Evolutionary conservation across 2,888 invertebrate genomes (phyloP).

Genomic region (Nemotelus nigrinus): DNA sequence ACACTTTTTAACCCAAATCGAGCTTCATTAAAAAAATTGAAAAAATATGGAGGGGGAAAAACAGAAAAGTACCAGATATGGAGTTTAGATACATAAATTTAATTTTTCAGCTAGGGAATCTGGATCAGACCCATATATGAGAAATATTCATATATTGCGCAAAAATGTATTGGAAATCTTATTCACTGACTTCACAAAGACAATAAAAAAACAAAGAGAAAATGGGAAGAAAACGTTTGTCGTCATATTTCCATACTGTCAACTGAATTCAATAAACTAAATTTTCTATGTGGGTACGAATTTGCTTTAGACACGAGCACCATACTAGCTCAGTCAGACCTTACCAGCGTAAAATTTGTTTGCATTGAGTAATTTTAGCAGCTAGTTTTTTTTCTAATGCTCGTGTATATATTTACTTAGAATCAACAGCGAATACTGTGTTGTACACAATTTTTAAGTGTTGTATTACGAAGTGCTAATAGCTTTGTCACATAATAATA

Average conservation of each 20-base stretch:
- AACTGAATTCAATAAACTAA: not conserved
- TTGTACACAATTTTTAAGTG: conserved; percentile 6
- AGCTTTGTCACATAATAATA: conserved; percentile 1
- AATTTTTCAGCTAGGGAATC: too few relatives aligned
- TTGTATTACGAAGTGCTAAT: conserved; percentile 25
- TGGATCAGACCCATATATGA: too few relatives aligned
- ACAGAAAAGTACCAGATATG: too few relatives aligned
- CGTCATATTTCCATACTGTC: not conserved
- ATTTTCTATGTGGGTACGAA: too few relatives aligned
- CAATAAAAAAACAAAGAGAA: too few relatives aligned
- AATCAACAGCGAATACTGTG: not conserved
- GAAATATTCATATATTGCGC: too few relatives aligned
- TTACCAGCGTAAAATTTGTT: not conserved
- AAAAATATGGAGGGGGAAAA: too few relatives aligned
- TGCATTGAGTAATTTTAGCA: not conserved
- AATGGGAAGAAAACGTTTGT: not conserved
- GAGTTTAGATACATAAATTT: too few relatives aligned
- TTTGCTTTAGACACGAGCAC: not conserved
- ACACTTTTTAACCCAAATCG: too few relatives aligned
- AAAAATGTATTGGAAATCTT: too few relatives aligned
- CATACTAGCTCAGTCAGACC: not conserved
- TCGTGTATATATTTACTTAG: not conserved
- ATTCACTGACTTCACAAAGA: too few relatives aligned
- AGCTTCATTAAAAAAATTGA: too few relatives aligned
- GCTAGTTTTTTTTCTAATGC: not conserved